Percentiles rank a stretch among this genome's conserved stretches.
Evolutionary conservation across 2,113 vertebrate species (phyloP).

Genomic region (Epinephelus cyanopodus): DNA sequence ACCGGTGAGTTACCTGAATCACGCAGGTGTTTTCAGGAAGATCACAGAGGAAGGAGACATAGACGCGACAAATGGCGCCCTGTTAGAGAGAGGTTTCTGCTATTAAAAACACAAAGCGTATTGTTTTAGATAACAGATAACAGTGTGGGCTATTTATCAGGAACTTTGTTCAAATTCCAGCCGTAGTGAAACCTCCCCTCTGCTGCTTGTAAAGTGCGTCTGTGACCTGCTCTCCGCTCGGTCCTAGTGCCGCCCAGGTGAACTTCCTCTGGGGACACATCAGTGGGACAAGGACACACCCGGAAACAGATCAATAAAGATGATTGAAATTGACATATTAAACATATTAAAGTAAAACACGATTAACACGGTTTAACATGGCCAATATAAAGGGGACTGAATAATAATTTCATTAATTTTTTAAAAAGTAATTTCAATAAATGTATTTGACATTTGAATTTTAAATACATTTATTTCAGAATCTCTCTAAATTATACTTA

Average conservation of each 20-base stretch:
- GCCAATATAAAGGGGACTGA: no score
- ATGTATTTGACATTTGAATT: no score
- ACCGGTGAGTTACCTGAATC: conserved; percentile 77
- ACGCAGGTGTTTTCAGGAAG: conserved; percentile 80
- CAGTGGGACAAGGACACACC: not conserved
- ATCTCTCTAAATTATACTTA: not conserved
- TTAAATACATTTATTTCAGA: not conserved
- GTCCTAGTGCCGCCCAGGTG: conserved; percentile 71
- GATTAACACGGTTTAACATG: not conserved
- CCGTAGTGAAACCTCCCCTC: conserved; percentile 18
- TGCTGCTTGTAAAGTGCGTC: conserved; percentile 29
- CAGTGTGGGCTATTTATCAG: conserved; percentile 12
- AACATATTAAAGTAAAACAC: not conserved
- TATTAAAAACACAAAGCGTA: not conserved
- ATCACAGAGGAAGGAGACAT: not conserved
- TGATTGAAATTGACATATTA: fast-evolving
- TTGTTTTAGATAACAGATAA: not conserved
- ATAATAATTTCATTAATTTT: no score
- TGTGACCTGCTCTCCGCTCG: conserved; percentile 30
- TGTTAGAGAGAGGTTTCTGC: no score
- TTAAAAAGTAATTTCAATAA: no score
- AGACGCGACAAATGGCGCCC: not conserved
- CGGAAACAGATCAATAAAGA: not conserved
- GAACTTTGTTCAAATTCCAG: conserved; percentile 72
- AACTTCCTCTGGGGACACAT: not conserved